Evolutionary conservation across 2,888 invertebrate species (phyloP).

Genomic region (Harpalus rufipes): DNA sequence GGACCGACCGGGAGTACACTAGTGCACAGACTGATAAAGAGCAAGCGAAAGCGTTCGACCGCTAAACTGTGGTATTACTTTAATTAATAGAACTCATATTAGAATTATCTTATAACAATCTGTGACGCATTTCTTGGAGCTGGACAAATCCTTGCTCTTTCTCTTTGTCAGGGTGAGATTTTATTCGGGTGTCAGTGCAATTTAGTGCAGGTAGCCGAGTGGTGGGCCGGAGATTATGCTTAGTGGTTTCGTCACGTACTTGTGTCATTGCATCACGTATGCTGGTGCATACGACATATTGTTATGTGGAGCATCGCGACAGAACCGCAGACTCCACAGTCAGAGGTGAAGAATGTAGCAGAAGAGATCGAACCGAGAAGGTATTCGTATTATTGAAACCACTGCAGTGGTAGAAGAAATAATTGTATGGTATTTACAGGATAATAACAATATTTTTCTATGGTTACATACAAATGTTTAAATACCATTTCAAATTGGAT

Average conservation of each 20-base stretch:
- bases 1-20: too few relatives aligned
- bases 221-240: conserved; percentile 66
- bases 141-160: neutral
- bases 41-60: too few relatives aligned
- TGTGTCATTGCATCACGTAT: conserved; percentile 72
- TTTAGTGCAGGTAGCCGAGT: conserved; percentile 61
- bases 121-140: too few relatives aligned
- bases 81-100: too few relatives aligned
- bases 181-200: conserved; percentile 65
- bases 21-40: too few relatives aligned
- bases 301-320: conserved; percentile 31
- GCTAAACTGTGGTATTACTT: too few relatives aligned
- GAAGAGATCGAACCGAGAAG: neutral
- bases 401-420: neutral
- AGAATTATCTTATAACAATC: too few relatives aligned
- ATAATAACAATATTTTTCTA: too few relatives aligned
- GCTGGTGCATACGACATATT: conserved; percentile 53
- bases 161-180: conserved; percentile 53
- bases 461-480: too few relatives aligned
- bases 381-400: neutral
- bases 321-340: neutral
- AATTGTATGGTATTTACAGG: neutral
- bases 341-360: neutral
- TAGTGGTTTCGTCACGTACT: conserved; percentile 71
- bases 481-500: too few relatives aligned